phyloP scores from a whole-genome alignment of 2,113 vertebrate species.

The Hiodon alosoides region DNA sequence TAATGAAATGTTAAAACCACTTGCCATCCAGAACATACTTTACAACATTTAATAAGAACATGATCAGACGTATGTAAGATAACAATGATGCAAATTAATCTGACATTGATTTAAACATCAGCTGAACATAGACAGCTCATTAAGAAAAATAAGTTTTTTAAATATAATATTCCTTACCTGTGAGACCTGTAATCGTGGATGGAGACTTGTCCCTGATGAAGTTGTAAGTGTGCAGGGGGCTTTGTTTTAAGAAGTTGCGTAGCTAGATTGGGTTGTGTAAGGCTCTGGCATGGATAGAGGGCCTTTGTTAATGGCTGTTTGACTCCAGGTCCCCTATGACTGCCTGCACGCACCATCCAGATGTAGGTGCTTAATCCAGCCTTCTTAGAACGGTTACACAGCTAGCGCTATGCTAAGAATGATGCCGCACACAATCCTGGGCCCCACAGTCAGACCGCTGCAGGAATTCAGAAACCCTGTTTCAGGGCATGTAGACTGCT shows the following conservation, averaged over 20 bases:
- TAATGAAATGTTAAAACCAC: too few relatives aligned
- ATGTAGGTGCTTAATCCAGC: constrained; percentile 20
- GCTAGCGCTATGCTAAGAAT: constrained; percentile 3
- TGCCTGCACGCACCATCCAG: constrained; percentile 17
- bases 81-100: not conserved
- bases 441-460: constrained; percentile 1
- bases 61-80: not conserved
- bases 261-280: not conserved
- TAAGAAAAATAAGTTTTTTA: not conserved
- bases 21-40: too few relatives aligned
- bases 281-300: constrained; percentile 11
- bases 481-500: too few relatives aligned
- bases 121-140: not conserved
- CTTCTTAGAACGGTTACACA: constrained; percentile 15
- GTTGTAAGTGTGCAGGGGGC: not conserved
- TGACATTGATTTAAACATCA: not conserved
- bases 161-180: not conserved
- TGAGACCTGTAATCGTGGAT: not conserved
- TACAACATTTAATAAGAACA: too few relatives aligned
- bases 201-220: not conserved
- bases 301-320: constrained; percentile 16
- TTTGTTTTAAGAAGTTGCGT: not conserved
- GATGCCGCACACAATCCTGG: not conserved
- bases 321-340: constrained; percentile 4
- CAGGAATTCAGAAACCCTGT: not conserved